Conservation (phyloP, 2,888 invertebrate genomes). For the Aplocera efformata region DNA sequence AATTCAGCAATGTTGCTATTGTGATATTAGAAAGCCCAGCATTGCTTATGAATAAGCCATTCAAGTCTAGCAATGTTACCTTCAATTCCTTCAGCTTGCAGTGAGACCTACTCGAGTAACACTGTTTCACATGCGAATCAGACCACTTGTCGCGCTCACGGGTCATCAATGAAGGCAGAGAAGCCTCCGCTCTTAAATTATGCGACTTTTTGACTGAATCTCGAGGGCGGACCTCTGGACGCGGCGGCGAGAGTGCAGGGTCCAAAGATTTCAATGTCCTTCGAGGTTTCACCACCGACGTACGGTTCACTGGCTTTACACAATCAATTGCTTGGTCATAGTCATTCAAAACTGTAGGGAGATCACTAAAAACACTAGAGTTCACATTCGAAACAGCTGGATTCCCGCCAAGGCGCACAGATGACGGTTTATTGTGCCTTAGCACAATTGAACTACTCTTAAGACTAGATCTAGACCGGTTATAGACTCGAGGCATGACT, state of each 20-base stretch:
- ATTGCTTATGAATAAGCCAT: too few relatives aligned
- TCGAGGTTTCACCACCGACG: constrained; percentile 57
- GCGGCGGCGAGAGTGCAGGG: constrained; percentile 47
- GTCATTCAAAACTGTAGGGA: constrained; percentile 62
- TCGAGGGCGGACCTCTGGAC: constrained; percentile 27
- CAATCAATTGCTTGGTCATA: constrained; percentile 42
- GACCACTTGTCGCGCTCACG: constrained; percentile 44
- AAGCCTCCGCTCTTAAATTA: constrained; percentile 37
- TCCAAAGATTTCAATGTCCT: constrained; percentile 61
- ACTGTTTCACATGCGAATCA: constrained; percentile 45
- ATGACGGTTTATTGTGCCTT: constrained; percentile 52
- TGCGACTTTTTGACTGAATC: constrained; percentile 28
- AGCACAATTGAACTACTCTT: constrained; percentile 51
- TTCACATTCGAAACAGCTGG: constrained; percentile 51
- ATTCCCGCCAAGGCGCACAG: constrained; percentile 60
- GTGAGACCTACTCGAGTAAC: constrained; percentile 59
- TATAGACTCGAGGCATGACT: constrained; percentile 63
- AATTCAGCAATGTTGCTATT: too few relatives aligned
- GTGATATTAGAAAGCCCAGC: too few relatives aligned
- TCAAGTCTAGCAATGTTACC: too few relatives aligned
- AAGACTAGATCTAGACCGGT: constrained; percentile 40
- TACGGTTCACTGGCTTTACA: constrained; percentile 37
- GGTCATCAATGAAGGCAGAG: constrained; percentile 46
- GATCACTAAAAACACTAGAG: constrained; percentile 54
- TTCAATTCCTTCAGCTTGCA: constrained; percentile 59